Conservation (phyloP, 2,797 vertebrate genomes). For the Ceryle rudis region DNA sequence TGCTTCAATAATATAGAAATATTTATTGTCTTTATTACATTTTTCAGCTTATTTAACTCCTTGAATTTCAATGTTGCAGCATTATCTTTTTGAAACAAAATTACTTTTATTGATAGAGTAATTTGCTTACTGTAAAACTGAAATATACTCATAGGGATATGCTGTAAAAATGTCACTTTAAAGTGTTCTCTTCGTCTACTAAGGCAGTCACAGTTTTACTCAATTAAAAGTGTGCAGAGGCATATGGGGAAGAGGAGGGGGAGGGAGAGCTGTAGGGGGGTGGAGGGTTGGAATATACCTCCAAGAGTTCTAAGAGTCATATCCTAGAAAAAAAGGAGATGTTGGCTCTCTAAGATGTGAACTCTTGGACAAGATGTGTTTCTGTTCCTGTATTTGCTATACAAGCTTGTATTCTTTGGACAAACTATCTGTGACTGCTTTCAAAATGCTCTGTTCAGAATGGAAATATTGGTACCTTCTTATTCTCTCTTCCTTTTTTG, state of each 20-base stretch:
- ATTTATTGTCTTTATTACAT: not conserved
- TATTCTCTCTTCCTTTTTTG: not conserved
- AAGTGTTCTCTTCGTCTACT: not conserved
- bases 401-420: not conserved
- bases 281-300: too few species aligned
- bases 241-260: too few species aligned
- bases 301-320: not conserved
- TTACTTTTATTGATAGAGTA: not conserved
- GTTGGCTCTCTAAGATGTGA: rapidly evolving
- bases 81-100: not conserved
- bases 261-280: too few species aligned
- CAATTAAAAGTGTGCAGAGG: not conserved
- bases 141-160: not conserved
- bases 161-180: not conserved
- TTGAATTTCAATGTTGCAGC: not conserved
- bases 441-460: not conserved
- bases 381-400: not conserved
- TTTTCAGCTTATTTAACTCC: conserved; percentile 18
- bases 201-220: not conserved
- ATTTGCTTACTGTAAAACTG: not conserved
- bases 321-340: not conserved
- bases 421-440: not conserved
- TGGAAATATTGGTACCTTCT: not conserved
- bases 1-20: conserved; percentile 24
- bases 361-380: not conserved